phyloP scores from a whole-genome alignment of 2,888 invertebrate species.

The Siphonodentalium dalli region DNA sequence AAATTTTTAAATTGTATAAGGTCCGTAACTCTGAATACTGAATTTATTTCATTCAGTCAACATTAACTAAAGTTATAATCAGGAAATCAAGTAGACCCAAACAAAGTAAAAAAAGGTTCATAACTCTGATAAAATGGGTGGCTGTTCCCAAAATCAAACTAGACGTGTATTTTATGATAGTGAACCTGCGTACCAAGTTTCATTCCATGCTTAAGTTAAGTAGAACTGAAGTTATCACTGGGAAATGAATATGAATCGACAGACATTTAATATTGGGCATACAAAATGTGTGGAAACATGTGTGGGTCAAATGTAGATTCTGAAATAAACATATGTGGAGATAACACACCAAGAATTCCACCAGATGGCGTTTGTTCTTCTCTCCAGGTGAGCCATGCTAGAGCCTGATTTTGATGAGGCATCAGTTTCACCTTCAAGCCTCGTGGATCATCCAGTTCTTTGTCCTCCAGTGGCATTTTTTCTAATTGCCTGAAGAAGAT shows the following conservation, averaged over 20 bases:
- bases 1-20: too few relatives aligned
- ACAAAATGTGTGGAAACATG: not conserved
- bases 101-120: too few relatives aligned
- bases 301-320: not conserved
- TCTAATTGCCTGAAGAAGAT: constrained; percentile 53
- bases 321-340: not conserved
- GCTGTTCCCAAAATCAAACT: too few relatives aligned
- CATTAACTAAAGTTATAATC: too few relatives aligned
- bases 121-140: too few relatives aligned
- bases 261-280: not conserved
- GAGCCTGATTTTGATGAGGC: constrained; percentile 84
- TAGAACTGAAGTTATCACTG: not conserved
- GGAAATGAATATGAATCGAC: not conserved
- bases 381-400: constrained; percentile 89
- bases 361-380: constrained; percentile 84
- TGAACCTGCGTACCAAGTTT: too few relatives aligned
- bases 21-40: too few relatives aligned
- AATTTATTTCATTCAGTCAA: too few relatives aligned
- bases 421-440: constrained; percentile 76
- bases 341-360: constrained; percentile 78
- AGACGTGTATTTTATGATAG: too few relatives aligned
- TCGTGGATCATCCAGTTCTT: constrained; percentile 55
- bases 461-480: constrained; percentile 65
- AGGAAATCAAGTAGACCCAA: too few relatives aligned
- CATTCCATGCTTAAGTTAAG: not conserved